phyloP scores from a whole-genome alignment of 2,797 vertebrate species.

The Smutsia temminckii region DNA sequence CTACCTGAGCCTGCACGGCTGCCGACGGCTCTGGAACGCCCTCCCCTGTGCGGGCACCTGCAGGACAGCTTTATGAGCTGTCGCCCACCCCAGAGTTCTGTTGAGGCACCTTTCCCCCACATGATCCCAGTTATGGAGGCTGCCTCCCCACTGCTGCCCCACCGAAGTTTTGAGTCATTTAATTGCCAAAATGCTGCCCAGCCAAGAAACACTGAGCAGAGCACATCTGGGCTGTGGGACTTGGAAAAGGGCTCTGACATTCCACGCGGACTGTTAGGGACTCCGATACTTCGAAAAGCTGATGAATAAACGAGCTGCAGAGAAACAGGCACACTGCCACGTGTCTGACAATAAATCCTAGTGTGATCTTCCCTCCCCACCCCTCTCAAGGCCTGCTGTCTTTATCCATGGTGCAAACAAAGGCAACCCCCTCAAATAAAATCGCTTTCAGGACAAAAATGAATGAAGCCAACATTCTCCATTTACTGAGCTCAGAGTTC shows the following conservation, averaged over 20 bases:
- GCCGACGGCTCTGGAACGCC: not conserved
- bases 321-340: not conserved
- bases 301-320: not conserved
- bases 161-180: not conserved
- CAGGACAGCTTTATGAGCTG: not conserved
- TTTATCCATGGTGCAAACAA: accelerated
- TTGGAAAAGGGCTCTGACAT: accelerated
- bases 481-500: constrained; percentile 80
- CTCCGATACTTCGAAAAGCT: too few species aligned
- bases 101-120: too few species aligned
- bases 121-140: accelerated
- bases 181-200: too few species aligned
- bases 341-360: accelerated
- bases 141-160: accelerated
- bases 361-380: not conserved
- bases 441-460: constrained; percentile 28
- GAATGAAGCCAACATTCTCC: constrained; percentile 57
- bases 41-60: not conserved
- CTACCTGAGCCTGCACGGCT: not conserved
- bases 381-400: not conserved
- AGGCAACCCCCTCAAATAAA: not conserved
- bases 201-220: not conserved
- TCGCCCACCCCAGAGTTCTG: accelerated
- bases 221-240: accelerated
- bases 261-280: not conserved